Evolutionary conservation across 2,888 invertebrate genomes (phyloP), one percentile per base, ranked within the genome.

Genomic region (Callyntrura guangdongensis): DNA sequence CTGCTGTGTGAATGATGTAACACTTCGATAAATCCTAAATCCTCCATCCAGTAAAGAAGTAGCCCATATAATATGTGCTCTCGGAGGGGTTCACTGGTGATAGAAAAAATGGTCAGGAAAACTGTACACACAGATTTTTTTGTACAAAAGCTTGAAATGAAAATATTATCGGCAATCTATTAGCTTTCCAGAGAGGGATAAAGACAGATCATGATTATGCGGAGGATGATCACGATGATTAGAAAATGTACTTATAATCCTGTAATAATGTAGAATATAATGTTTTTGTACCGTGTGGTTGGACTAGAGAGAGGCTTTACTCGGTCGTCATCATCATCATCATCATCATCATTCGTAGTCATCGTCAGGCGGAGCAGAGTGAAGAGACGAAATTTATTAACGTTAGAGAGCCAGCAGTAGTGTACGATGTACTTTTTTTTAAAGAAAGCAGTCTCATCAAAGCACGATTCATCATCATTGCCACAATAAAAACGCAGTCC

Each of bases 81-180:
- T 17, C 8, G 2, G n/a, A 61, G 36, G 8, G 20, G n/a, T 20
- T 56, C 56, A 14, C 12, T 27, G 14, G 17, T 27, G 67, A 4
- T 5, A 47, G 47, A 49, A 20, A 49, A 47, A 74, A 36, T 36
- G 36, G 6, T 36, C 36, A 36, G 36, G 36, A 36, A 36, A 36
- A 4, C 36, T 36, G 36, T 36, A 6, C 36, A 36, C 36, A 36
- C 36, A 25, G 2, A 67, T 69, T 69, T 36, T 64, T 20, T 22
- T 25, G 25, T 36, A 36, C 36, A 64, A 61, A 25, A 69, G 22
- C 25, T 22, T 8, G 49, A 77, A 49, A 74, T 49, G 74, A 74
- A 77, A 77, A 77, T 77, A 53, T 77, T 53, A 77, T 77, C 77
- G 53, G 25, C 77, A 77, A 77, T 77, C 77, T 77, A 77, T 77